phyloP scores from a whole-genome alignment of 2,113 vertebrate species.

The Hippocampus abdominalis region DNA sequence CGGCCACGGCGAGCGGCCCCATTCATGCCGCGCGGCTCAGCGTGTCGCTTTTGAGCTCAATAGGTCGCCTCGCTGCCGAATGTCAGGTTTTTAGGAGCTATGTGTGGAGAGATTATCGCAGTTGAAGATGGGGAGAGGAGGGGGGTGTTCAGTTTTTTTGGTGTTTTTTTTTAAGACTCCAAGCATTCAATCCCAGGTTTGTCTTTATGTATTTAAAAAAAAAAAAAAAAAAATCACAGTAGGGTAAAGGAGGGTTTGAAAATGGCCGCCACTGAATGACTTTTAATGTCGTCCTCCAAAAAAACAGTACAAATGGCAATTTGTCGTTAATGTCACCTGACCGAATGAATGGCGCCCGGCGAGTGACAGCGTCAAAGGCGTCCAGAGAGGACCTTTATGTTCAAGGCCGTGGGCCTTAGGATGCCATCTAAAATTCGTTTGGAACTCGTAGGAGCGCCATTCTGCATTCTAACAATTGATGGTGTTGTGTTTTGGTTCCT shows the following conservation, averaged over 20 bases:
- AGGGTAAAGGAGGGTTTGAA: too few species aligned
- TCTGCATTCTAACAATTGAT: neutral
- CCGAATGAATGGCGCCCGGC: too few species aligned
- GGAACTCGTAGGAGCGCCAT: neutral
- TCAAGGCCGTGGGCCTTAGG: slow-evolving; percentile 17
- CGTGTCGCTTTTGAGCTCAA: slow-evolving; percentile 22
- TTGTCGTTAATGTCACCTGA: neutral
- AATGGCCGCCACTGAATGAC: too few species aligned
- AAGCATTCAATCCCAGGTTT: too few species aligned
- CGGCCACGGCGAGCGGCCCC: slow-evolving; percentile 32
- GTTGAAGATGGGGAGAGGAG: neutral
- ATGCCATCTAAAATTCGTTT: slow-evolving; percentile 24
- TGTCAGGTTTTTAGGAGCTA: slow-evolving; percentile 29
- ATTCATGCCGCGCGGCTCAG: slow-evolving; percentile 44
- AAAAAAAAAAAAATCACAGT: too few species aligned
- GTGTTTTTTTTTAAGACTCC: too few species aligned
- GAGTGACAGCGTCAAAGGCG: neutral
- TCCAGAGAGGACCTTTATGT: slow-evolving; percentile 18
- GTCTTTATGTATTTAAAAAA: too few species aligned
- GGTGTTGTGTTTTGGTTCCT: neutral
- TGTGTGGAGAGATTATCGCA: neutral
- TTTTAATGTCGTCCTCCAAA: neutral
- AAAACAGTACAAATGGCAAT: neutral
- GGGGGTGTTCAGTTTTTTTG: too few species aligned
- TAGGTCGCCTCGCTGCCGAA: slow-evolving; percentile 36